These are phyloP conservation scores for Zeus faber DNA, from an alignment of 2,113 vertebrate genomes.

Conservation along the genomic window DNA sequence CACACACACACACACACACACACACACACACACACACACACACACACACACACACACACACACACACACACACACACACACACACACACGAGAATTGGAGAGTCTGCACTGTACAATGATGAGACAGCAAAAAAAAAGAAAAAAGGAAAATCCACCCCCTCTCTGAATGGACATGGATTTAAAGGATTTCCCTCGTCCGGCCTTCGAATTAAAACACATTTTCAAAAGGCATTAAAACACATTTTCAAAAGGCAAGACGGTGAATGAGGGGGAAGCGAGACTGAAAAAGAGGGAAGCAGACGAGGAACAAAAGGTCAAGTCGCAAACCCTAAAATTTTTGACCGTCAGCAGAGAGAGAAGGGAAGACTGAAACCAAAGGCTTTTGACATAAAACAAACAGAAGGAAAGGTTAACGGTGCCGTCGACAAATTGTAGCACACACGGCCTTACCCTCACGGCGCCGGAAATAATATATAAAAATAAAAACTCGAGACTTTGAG, in stretches of 20 bases:
- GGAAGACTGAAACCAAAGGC: constrained; percentile 12
- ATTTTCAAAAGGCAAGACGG: not conserved
- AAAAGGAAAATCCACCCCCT: too few species aligned
- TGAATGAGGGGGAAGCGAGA: constrained; percentile 27
- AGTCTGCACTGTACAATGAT: constrained; percentile 53
- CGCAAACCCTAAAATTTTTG: constrained; percentile 21
- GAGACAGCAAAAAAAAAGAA: constrained; percentile 57
- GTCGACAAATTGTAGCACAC: not conserved
- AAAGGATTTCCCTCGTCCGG: constrained; percentile 39
- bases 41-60: constrained; percentile 74
- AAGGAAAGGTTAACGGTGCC: not conserved
- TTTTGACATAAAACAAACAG: too few species aligned
- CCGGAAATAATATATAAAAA: too few species aligned
- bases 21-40: constrained; percentile 63
- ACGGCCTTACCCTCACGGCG: too few species aligned
- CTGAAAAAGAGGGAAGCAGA: not conserved
- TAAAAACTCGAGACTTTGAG: too few species aligned
- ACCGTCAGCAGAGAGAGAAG: constrained; percentile 29
- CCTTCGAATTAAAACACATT: constrained; percentile 39
- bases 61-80: not conserved
- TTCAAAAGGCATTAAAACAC: constrained; percentile 1
- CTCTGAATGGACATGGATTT: constrained; percentile 50
- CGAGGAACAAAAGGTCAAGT: constrained; percentile 38
- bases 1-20: constrained; percentile 78
- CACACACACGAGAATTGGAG: constrained; percentile 28